phyloP scores from a whole-genome alignment of 2,797 vertebrate genomes.

The Melanotaenia boesemani region DNA sequence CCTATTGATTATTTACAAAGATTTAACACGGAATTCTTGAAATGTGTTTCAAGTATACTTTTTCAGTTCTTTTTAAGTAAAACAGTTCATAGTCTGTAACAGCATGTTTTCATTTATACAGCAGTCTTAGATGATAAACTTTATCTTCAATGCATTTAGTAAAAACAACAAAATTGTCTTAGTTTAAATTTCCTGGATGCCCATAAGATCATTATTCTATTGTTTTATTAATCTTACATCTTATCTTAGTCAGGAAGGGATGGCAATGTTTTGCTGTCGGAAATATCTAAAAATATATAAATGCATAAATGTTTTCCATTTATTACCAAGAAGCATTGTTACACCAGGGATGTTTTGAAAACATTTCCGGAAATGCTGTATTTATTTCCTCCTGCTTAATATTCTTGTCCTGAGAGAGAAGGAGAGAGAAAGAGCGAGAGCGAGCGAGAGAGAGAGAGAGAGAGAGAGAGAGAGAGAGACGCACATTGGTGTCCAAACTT shows the following conservation, averaged over 20 bases:
- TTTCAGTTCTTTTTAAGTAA: neutral
- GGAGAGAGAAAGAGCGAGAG: too few relatives aligned
- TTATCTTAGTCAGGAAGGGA: neutral
- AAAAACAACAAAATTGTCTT: neutral
- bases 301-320: too few relatives aligned
- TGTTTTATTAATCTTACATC: neutral
- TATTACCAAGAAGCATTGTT: neutral
- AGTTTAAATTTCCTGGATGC: neutral
- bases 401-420: neutral
- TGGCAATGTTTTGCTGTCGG: neutral
- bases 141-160: too few relatives aligned
- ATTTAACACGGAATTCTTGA: neutral
- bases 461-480: constrained; percentile 26
- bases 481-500: constrained; percentile 27
- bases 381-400: constrained; percentile 4
- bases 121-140: too few relatives aligned
- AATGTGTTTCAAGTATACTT: neutral
- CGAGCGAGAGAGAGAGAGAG: neutral
- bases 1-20: neutral
- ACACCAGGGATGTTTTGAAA: neutral
- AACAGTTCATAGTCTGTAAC: too few relatives aligned
- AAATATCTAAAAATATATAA: neutral
- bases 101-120: too few relatives aligned
- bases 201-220: neutral
- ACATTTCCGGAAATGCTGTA: neutral